Conservation (phyloP, 2,888 invertebrate genomes). For the Adelognathus sp. region DNA sequence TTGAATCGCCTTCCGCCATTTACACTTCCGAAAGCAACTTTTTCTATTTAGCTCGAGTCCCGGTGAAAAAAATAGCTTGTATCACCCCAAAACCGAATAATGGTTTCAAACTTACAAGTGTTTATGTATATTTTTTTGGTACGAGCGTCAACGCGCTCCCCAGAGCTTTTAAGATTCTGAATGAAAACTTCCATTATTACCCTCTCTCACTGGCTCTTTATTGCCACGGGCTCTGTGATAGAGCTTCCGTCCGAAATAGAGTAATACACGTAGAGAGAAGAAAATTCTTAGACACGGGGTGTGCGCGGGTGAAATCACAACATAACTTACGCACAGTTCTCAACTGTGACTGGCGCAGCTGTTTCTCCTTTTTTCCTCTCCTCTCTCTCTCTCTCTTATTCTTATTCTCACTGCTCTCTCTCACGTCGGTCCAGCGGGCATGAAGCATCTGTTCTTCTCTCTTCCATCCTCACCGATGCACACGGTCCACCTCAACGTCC, state of each 20-base stretch:
- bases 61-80: not conserved
- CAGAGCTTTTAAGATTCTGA: not conserved
- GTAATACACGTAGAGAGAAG: not conserved
- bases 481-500: not conserved
- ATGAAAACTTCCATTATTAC: too few species aligned
- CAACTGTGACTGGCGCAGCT: constrained; percentile 44
- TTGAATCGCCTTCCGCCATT: too few species aligned
- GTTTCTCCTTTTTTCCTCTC: constrained; percentile 29
- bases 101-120: not conserved
- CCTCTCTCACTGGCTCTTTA: not conserved
- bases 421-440: constrained; percentile 46
- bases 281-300: constrained; percentile 29
- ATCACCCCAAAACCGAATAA: not conserved
- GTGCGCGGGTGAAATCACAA: constrained; percentile 63
- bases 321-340: constrained; percentile 57
- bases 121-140: not conserved
- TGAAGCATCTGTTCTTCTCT: constrained; percentile 37
- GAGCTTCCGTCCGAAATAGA: not conserved
- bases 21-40: not conserved
- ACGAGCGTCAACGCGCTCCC: not conserved
- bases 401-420: constrained; percentile 15
- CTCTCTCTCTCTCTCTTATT: not conserved
- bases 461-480: constrained; percentile 27
- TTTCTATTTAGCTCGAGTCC: not conserved
- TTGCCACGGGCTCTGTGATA: not conserved